These are phyloP conservation scores for Hyperoplus immaculatus DNA, from an alignment of 2,797 vertebrate species.

Conservation along the genomic window DNA sequence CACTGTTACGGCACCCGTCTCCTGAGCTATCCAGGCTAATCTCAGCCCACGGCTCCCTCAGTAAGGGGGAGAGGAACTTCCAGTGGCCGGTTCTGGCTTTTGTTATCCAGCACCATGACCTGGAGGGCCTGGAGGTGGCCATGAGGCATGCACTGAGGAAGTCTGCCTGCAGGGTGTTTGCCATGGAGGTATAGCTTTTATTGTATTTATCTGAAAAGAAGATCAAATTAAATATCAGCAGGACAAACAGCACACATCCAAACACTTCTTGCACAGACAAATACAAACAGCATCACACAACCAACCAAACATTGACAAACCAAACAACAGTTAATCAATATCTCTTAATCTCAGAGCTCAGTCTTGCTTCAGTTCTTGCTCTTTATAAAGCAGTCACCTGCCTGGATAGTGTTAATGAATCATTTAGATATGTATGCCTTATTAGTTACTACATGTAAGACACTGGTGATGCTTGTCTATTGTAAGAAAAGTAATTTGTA, in stretches of 20 bases:
- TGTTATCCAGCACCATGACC: constrained; percentile 98
- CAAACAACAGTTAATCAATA: too few relatives aligned
- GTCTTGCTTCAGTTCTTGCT: constrained; percentile 17
- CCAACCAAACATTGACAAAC: too few relatives aligned
- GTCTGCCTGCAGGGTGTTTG: constrained; percentile 98
- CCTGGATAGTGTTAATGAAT: not conserved
- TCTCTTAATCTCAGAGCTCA: constrained; percentile 3
- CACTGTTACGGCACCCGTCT: constrained; percentile 96
- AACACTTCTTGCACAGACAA: too few relatives aligned
- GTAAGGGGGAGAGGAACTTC: constrained; percentile 98
- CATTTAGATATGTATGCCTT: not conserved
- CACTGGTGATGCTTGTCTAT: not conserved
- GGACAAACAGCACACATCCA: too few relatives aligned
- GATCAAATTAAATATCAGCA: too few relatives aligned
- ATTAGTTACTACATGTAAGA: not conserved
- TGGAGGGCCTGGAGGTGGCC: constrained; percentile 98
- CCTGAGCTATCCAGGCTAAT: constrained; percentile 98
- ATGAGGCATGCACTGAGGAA: constrained; percentile 98
- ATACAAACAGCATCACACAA: too few relatives aligned
- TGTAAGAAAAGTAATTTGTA: not conserved
- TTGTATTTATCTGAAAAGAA: too few relatives aligned
- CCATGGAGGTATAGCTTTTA: constrained; percentile 92
- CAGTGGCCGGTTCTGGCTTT: constrained; percentile 99
- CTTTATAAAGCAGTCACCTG: constrained; percentile 3
- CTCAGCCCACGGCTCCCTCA: constrained; percentile 98